Conservation (phyloP, 1,140 invertebrate species). For the Mycetomoellerius zeteki region DNA sequence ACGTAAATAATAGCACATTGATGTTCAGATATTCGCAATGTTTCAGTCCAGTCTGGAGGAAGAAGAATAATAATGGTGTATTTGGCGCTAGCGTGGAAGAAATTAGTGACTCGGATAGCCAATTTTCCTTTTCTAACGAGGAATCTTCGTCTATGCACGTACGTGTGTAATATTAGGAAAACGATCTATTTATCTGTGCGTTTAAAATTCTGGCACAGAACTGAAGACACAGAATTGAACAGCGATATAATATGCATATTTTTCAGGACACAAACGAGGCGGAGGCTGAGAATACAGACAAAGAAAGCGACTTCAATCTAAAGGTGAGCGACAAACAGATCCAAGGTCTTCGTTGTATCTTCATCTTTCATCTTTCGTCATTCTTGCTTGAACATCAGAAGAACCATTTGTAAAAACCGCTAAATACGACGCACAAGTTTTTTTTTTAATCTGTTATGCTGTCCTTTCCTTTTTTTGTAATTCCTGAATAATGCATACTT, state of each 20-base stretch:
- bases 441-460: constrained; percentile 7
- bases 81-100: constrained; percentile 83
- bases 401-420: constrained; percentile 35
- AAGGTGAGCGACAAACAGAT: constrained; percentile 78
- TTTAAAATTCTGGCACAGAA: not conserved
- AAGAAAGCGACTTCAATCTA: constrained; percentile 85
- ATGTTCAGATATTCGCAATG: constrained; percentile 78
- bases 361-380: not conserved
- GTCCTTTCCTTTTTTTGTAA: constrained; percentile 38
- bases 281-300: constrained; percentile 83
- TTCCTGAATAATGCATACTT: constrained; percentile 30
- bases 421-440: constrained; percentile 36
- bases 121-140: constrained; percentile 85
- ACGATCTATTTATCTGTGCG: not conserved
- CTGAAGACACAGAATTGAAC: not conserved
- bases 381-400: constrained; percentile 11
- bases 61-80: constrained; percentile 86
- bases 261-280: constrained; percentile 82
- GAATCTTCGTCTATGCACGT: constrained; percentile 85
- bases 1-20: constrained; percentile 52
- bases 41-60: constrained; percentile 86
- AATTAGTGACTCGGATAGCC: constrained; percentile 84
- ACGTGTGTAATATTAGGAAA: constrained; percentile 38
- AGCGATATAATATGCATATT: constrained; percentile 14
- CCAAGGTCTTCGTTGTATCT: constrained; percentile 18